Conservation (phyloP, 1,140 invertebrate species). For the Capitella teleta region DNA sequence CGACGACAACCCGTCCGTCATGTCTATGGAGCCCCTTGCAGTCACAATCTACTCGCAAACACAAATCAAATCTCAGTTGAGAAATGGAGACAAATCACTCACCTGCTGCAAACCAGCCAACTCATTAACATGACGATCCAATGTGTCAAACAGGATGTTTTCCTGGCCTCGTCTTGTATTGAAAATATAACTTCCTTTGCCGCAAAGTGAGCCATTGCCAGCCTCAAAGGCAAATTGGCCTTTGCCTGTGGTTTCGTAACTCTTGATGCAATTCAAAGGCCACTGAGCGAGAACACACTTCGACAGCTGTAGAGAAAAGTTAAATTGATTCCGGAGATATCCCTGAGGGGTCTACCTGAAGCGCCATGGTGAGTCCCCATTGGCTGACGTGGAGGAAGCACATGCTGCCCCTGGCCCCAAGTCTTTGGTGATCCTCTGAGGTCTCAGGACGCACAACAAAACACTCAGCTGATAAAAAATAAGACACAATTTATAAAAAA, state of each 20-base stretch:
- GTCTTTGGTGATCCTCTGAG: no score
- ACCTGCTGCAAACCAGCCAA: slow-evolving; percentile 4
- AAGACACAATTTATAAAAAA: no score
- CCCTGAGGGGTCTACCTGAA: no score
- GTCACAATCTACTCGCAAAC: not conserved
- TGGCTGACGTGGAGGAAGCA: no score
- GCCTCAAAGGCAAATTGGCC: slow-evolving; percentile 10
- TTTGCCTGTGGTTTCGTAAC: slow-evolving; percentile 8
- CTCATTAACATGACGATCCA: slow-evolving; percentile 10
- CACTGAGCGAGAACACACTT: slow-evolving; percentile 11
- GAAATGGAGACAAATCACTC: not conserved
- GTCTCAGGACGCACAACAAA: no score
- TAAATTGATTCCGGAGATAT: no score
- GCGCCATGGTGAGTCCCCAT: no score
- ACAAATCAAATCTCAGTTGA: not conserved
- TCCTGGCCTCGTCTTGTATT: slow-evolving; percentile 11
- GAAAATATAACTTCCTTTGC: slow-evolving; percentile 9
- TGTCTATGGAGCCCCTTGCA: not conserved
- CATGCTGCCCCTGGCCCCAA: no score
- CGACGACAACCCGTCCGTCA: not conserved
- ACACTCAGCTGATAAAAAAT: no score
- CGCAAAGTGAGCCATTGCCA: slow-evolving; percentile 7
- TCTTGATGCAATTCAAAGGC: slow-evolving; percentile 13
- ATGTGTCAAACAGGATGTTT: slow-evolving; percentile 5
- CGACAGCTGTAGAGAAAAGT: slow-evolving; percentile 10